Base-by-base conservation (phyloP, 1,140 invertebrate species). In the Monochamus saltuarius region DNA sequence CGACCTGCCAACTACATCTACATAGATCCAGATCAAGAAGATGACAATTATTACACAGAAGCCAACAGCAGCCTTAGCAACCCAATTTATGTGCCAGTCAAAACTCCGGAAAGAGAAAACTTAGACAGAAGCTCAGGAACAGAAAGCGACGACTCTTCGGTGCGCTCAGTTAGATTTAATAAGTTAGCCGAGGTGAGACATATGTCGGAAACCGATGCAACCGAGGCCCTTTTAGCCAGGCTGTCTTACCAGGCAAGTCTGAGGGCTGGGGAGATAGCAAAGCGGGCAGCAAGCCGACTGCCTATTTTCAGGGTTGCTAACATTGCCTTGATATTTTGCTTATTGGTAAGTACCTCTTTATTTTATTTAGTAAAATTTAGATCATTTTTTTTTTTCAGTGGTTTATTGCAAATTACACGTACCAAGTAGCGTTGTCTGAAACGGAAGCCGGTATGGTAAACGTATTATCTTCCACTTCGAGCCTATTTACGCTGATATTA, bases 101-200 rank as follows among this genome's bases (percentile, higher is more conserved):
- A 91, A 78, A 87, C 85, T 54, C 83, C 86, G 22, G 87, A 88
- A 50, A 77, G 64, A 22, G 72, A 73, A 64, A 76, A 83, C 43
- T 77, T 80, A 35, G 83, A 86, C 61, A 82, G 82, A 39, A 83
- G 84, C 34, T 91, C 89, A 52, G 88, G 89, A 35, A 90, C 88
- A 39, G 92, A 95, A 74, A 91, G 88, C 67, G 90, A 93, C 78
- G 91, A 93, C 71, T 86, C 87, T 86, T 51, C 81, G 86, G 40
- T 87, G 85, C 56, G 91, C 93, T 29, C 81, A 88, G 50, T 67
- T 16, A 51, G 70, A 68, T 95, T 95, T 73, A 92, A 85, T 71
- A 92, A 91, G 78, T 74, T 95, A 58, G 91, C 90, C 34, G 92
- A 95, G 80, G 89, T 91, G 3, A 79, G 88, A 4, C 88, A 91